Evolutionary conservation across 2,113 vertebrate species (phyloP), one percentile per base, ranked within the genome.

Genomic region (Arenaria interpres): DNA sequence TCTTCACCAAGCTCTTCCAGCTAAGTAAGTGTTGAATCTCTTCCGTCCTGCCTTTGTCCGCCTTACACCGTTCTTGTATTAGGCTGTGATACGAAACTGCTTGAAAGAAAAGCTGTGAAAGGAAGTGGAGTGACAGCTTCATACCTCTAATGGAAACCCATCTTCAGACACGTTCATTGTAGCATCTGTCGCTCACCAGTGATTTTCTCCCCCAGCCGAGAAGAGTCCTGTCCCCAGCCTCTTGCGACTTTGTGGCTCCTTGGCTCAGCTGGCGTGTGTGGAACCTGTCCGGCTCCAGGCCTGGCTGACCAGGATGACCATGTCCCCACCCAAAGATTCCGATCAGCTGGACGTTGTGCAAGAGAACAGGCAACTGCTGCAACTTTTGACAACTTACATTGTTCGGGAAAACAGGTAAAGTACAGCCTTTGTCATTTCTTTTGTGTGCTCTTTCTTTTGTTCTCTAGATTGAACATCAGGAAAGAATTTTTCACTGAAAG

Each of bases 1-100:
- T 99, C 96, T 99, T 99, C 98, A 99, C 99, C 95, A 99, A 99
- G 96, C 99, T 99, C 91, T 99, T 99, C 97, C 99, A 99, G 95
- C 99, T 99, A 39, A 99, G 99, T 99, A 98, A 99, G 99, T 99
- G 75, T 68, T 71, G 76, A 14, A 81, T 95, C 85, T 96, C 89
- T 72, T 67, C 88, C 71, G 24, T 20, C 63, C 73, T 82, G 88
- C 89, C 84, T 96, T 94, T 96, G 66, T 86, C 76, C 14, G 2
- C 67, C 46, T 96, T 54, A 56, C 39, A 16, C 82, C 86, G 54
- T 62, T 81, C 63, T 64, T 74, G 13, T 64, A 6, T 76, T 92
- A 54, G 59, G 50, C 88, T 90, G 41, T 1, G 10, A 27, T 33
- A 9, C 25, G 64, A 80, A 92, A 56, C 15, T 86, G 68, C 76